A percentile compares a stretch with the other conserved stretches of the same genome.
Evolutionary conservation across 2,113 vertebrate genomes (phyloP).

Genomic region (Odocoileus hemionus): DNA sequence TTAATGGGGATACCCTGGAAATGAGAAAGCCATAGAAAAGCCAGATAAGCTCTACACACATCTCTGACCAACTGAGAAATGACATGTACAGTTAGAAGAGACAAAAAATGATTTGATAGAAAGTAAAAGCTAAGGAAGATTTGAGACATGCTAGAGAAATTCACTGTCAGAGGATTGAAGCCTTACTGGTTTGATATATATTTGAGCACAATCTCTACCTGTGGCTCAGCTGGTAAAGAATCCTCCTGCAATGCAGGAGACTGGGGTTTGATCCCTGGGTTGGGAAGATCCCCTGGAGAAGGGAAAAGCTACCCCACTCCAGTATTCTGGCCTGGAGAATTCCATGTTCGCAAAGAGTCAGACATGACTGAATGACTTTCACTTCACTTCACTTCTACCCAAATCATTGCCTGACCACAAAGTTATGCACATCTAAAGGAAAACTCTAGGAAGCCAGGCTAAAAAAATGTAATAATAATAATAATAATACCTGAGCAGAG

Average conservation of each 20-base stretch:
- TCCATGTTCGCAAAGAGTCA: background rate
- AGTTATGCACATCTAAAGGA: background rate
- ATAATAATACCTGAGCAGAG: background rate
- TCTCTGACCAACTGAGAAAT: background rate
- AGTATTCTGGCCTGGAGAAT: background rate
- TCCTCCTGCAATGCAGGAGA: background rate
- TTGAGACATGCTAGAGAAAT: background rate
- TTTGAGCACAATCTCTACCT: background rate
- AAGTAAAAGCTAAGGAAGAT: background rate
- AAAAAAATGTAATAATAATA: background rate
- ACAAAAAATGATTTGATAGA: background rate
- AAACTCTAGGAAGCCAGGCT: background rate
- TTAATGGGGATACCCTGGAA: background rate
- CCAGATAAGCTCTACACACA: background rate
- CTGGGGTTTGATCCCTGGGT: fast-evolving
- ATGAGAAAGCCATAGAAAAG: background rate
- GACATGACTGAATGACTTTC: background rate
- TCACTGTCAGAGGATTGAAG: background rate
- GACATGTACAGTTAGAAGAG: background rate
- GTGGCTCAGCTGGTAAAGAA: background rate
- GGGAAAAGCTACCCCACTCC: background rate
- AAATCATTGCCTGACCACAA: background rate
- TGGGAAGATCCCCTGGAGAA: background rate
- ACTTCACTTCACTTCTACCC: background rate
- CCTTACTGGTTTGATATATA: background rate